Base-by-base conservation (phyloP, 2,797 vertebrate genomes). In the Hydrophis major region DNA sequence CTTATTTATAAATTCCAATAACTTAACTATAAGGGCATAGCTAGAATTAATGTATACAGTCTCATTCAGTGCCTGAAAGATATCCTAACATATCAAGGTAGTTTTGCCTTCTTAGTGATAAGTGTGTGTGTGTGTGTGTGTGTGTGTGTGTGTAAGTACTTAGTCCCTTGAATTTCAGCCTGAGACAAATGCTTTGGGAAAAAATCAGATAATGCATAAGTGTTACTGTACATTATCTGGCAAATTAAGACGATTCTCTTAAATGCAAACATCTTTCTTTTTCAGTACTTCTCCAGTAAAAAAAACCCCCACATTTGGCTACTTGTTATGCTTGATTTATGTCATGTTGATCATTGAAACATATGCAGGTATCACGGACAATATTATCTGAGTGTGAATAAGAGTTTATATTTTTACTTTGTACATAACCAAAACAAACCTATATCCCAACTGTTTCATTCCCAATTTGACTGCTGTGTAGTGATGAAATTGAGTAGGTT, bases 1-100 rank as follows among this genome's bases (percentile, higher is more conserved):
- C 95, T 97, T 97, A 96, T 97, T 98, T 97, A 97, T 96, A 96
- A 96, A 97, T 97, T 96, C 96, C 96, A 97, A 96, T 96, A 97
- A 96, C 96, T 95, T 98, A 97, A 97, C 97, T 97, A 96, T 96
- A 97, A 98, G 97, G 94, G 95, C 96, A 97, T 98, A 96, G 96
- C 97, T 97, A 97, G 97, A 96, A 97, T 95, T 97, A 97, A 97
- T 97, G 97, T 97, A 96, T 96, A 97, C 94, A 96, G 97, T 90
- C 94, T 95, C 95, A 96, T 93, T 94, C 42, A 96, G 94, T 93
- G 89, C 4, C 94, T 97, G 95, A 92, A 96, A 93, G 96, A 86
- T 93, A 95, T 92, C 91, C 94, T 96, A 96, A 92, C 94, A 90
- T 83, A 90, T 11, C 59, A 92, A 94, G 90, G 89, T 91, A 74